Conservation (phyloP, 2,113 vertebrate species). For the Cygnus atratus region DNA sequence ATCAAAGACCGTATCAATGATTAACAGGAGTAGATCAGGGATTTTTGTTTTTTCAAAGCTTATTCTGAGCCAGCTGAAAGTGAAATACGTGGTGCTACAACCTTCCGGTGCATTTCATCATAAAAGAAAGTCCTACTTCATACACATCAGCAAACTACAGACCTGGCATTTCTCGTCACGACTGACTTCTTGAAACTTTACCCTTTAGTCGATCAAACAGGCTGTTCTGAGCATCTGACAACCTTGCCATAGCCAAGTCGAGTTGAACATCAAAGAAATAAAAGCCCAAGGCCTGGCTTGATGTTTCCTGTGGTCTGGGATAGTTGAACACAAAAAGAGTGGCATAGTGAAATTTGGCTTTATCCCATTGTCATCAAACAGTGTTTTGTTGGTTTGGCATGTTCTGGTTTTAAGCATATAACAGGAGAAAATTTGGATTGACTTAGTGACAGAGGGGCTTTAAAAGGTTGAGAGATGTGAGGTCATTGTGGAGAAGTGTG, state of each 20-base stretch:
- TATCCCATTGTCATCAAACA: fast-evolving
- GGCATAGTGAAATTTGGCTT: background rate
- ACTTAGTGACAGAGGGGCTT: background rate
- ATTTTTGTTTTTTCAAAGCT: background rate
- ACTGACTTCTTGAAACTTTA: background rate
- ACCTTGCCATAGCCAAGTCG: background rate
- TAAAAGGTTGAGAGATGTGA: background rate
- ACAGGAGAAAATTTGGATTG: background rate
- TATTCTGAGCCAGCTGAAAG: background rate
- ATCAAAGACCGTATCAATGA: conserved; percentile 21
- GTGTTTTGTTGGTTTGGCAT: background rate
- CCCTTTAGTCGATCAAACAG: background rate
- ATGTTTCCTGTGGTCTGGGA: background rate
- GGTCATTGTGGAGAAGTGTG: background rate
- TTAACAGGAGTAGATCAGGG: conserved; percentile 32
- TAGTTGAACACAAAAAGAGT: background rate
- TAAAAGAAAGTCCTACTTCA: background rate
- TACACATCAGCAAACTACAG: background rate
- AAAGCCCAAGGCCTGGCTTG: background rate
- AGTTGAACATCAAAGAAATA: conserved; percentile 15
- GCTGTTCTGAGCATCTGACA: conserved; percentile 9
- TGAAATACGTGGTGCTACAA: background rate
- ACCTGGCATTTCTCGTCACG: background rate
- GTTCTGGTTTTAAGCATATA: background rate
- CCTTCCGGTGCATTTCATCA: background rate